phyloP scores from a whole-genome alignment of 2,888 invertebrate species.

The Leptogaster cylindrica region DNA sequence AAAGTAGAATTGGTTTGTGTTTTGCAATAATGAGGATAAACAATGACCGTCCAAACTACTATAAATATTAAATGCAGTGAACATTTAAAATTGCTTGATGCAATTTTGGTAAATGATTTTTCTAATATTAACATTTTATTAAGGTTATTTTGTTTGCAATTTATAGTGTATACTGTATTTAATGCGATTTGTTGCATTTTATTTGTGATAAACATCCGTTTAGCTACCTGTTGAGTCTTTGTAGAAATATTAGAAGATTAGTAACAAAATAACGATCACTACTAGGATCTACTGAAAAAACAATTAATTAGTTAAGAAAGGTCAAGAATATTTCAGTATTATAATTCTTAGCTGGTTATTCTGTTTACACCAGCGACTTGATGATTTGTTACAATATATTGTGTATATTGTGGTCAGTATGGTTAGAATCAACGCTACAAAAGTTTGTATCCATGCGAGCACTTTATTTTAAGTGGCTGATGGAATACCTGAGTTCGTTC shows the following conservation, averaged over 20 bases:
- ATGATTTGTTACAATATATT: conserved; percentile 23
- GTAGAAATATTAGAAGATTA: conserved; percentile 23
- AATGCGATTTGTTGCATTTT: no score
- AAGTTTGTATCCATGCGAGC: conserved; percentile 29
- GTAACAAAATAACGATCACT: conserved; percentile 29
- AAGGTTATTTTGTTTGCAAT: no score
- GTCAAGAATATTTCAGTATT: conserved; percentile 24
- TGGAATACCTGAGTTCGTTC: conserved; percentile 48
- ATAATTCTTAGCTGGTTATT: conserved; percentile 30
- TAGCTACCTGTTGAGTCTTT: conserved; percentile 18
- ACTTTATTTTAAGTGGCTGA: conserved; percentile 25
- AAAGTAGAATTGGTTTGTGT: no score
- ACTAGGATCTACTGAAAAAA: conserved; percentile 34
- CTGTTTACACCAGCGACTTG: conserved; percentile 23
- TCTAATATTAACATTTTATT: no score
- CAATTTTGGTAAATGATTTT: no score
- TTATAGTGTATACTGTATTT: no score
- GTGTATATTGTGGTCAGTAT: conserved; percentile 23
- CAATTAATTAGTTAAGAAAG: conserved; percentile 32
- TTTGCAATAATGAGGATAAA: no score
- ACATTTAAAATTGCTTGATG: no score
- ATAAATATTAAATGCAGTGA: no score
- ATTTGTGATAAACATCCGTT: neutral
- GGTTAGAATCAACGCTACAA: conserved; percentile 31
- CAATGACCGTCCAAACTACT: no score